Base-by-base conservation (phyloP, 1,140 invertebrate genomes). In the Acromyrmex charruanus region DNA sequence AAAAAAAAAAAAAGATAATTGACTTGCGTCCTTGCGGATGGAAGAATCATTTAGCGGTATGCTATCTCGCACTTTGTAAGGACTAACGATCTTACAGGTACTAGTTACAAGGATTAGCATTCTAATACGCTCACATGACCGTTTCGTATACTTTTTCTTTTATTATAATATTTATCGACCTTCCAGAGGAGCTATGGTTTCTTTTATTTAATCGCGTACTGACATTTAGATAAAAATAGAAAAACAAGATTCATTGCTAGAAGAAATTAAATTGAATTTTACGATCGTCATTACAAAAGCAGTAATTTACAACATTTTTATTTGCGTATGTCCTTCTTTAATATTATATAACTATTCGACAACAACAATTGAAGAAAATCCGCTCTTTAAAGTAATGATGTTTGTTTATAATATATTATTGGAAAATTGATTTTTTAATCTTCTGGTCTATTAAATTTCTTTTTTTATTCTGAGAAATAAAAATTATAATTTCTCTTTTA, bases 1-100 rank as follows among this genome's bases (percentile, higher is more conserved):
- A 49, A 63, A 84, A 53, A 63, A 84, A 21, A 66, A 66, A 74
- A 80, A 39, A 25, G 28, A 10, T 59, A 84, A 84, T 75, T 74
- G 69, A 63, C 69, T 75, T 35, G 55, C 53, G 84, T 87, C 88
- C 88, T 89, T 89, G 87, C 53, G 65, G 25, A 88, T 16, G 44
- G 35, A 69, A 25, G 35, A 80, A 74, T 80, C 87, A 53, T 74
- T 86, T 79, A 89, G 59, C 72, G 25, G 18, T 18, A 25, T 16
- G 39, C 9, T 72, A 59, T 53, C 85, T 86, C 75, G 72, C 16
- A 58, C 49, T 75, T 77, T 59, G 80, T 72, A 89, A 77, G 65
- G 72, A 68, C 53, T 63, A 49, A 65, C 25, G 28, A 35, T 51
- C 31, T 16, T 58, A 58, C 66, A 89, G 59, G 28, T 61, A 39